Percentiles rank a stretch among this genome's conserved stretches.
Conservation (phyloP, 2,888 invertebrate species). For the Ganaspis brasiliensis region DNA sequence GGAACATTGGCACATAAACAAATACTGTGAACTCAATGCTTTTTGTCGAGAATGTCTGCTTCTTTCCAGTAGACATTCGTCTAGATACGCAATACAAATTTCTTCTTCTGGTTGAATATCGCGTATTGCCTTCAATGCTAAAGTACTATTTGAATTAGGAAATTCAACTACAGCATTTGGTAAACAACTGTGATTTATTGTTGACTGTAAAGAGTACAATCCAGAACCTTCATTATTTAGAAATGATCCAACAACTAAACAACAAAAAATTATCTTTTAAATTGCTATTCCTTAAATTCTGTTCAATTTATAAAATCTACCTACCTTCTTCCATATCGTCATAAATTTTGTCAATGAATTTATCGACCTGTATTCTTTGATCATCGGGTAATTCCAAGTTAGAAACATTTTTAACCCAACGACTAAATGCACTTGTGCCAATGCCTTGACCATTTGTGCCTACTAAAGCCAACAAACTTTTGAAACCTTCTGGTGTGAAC, state of each 20-base stretch:
- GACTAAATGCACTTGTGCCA: constrained; percentile 93
- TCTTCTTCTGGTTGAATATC: constrained; percentile 92
- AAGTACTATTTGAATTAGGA: constrained; percentile 89
- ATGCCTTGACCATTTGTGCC: constrained; percentile 98
- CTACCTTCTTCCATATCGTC: constrained; percentile 90
- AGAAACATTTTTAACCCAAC: constrained; percentile 91
- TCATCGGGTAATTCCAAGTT: constrained; percentile 85
- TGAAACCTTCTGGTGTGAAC: constrained; percentile 92
- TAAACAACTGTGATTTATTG: constrained; percentile 94
- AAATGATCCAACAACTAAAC: constrained; percentile 88
- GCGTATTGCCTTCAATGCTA: constrained; percentile 87
- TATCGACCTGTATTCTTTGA: constrained; percentile 86
- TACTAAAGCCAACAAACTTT: constrained; percentile 84
- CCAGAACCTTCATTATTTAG: constrained; percentile 96
- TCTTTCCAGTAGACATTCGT: constrained; percentile 90
- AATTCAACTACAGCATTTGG: constrained; percentile 95
- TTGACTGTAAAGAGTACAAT: constrained; percentile 91
- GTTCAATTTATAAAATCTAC: constrained; percentile 43
- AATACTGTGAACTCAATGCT: constrained; percentile 88
- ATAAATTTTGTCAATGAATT: constrained; percentile 91
- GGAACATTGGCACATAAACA: constrained; percentile 91
- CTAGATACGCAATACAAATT: constrained; percentile 94
- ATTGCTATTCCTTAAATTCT: background rate
- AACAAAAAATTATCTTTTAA: constrained; percentile 67
- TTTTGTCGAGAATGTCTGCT: constrained; percentile 95